phyloP scores from a whole-genome alignment of 2,113 vertebrate species.

The Prolemur simus region DNA sequence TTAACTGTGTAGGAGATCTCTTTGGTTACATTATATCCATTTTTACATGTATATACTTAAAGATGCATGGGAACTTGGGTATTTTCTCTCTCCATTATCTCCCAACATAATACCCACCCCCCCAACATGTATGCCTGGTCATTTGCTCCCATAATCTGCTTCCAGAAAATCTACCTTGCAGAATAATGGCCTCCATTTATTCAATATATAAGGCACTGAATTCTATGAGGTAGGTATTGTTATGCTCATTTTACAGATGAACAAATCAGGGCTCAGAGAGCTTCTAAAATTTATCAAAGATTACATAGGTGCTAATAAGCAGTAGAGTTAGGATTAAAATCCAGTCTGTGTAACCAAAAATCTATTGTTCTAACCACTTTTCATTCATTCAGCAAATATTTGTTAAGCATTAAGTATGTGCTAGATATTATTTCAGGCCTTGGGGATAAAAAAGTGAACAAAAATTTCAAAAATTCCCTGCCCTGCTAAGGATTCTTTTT shows the following conservation, averaged over 20 bases:
- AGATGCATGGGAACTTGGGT: not conserved
- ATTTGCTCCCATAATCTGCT: not conserved
- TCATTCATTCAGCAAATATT: not conserved
- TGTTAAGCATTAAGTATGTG: not conserved
- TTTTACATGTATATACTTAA: not conserved
- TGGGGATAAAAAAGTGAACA: not conserved
- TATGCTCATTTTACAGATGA: not conserved
- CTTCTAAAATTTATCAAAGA: not conserved
- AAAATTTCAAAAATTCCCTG: not conserved
- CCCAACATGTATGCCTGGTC: not conserved
- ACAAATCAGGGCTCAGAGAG: not conserved
- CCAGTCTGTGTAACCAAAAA: not conserved
- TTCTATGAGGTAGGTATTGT: not conserved
- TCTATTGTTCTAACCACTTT: slow-evolving; percentile 23
- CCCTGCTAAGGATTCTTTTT: not conserved
- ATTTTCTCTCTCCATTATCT: not conserved
- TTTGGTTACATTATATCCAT: not conserved
- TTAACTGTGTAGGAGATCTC: not conserved
- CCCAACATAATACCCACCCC: not conserved
- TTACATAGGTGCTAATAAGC: not conserved
- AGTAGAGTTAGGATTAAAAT: not conserved
- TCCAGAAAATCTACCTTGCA: not conserved
- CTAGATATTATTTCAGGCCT: not conserved
- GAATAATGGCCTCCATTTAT: not conserved
- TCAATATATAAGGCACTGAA: not conserved